A percentile compares a stretch with the other conserved stretches of the same genome.
These are phyloP conservation scores for Austrolebias charrua DNA, from an alignment of 2,797 vertebrate species.

Conservation along the genomic window DNA sequence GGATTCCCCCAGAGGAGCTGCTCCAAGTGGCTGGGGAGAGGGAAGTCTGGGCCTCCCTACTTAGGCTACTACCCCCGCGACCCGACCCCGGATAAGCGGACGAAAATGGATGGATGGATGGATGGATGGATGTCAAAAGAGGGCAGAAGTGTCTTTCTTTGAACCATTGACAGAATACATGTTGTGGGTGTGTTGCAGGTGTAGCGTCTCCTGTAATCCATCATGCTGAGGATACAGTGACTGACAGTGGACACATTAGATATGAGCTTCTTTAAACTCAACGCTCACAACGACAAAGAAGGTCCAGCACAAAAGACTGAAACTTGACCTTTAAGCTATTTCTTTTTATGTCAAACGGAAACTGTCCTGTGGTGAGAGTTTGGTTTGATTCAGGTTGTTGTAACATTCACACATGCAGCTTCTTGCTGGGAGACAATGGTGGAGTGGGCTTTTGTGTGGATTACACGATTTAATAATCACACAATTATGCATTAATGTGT, in stretches of 20 bases:
- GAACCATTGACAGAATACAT: conserved; percentile 47
- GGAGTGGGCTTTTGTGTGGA: background rate
- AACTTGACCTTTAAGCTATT: conserved; percentile 42
- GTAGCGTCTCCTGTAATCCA: conserved; percentile 29
- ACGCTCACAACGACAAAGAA: conserved; percentile 35
- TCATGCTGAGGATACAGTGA: conserved; percentile 11
- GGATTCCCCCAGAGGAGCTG: no score
- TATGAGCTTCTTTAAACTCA: conserved; percentile 19
- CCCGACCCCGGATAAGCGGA: no score
- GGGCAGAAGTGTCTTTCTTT: conserved; percentile 15
- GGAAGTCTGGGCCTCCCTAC: no score
- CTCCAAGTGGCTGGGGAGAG: no score
- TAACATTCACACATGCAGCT: background rate
- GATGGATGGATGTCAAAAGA: no score
- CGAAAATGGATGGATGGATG: no score
- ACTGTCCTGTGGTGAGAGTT: conserved; percentile 16
- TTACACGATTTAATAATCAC: background rate
- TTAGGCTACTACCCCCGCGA: no score
- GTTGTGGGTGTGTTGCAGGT: conserved; percentile 42
- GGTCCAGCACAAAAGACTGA: conserved; percentile 37
- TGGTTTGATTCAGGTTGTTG: conserved; percentile 20
- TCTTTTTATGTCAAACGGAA: conserved; percentile 43
- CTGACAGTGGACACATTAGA: conserved; percentile 29
- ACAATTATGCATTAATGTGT: background rate
- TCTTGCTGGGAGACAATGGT: background rate